Base-by-base conservation (phyloP, 2,113 vertebrate genomes). In the Cyprinus carpio region DNA sequence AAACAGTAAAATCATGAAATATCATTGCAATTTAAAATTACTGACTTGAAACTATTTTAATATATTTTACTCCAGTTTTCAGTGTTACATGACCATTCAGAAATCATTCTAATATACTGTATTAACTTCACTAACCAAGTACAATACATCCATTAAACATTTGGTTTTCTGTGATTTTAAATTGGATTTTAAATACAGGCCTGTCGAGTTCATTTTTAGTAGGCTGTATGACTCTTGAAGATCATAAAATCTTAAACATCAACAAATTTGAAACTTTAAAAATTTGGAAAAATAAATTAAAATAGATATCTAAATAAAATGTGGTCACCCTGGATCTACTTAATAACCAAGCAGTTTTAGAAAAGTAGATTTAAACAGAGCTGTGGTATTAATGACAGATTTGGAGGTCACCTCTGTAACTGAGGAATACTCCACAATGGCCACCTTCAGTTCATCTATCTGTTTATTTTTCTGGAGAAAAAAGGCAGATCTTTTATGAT, bases 401-500 rank as follows among this genome's bases (percentile, higher is more conserved):
- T 2, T 27, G 29, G 43, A 89, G 9, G 72, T 65, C 93, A 97
- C 97, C 96, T 99, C 96, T 46, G 96, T 95, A 74, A 96, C 51
- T 0, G 93, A 93, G 3, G 93, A 93, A 15, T 95, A 96, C 88
- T 99, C 97, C 87, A 88, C 90, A 67, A 98, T 78, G 0, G 94
- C 91, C 79, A 92, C 84, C 82, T 95, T 94, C 46, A 98, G 93
- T 54, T 98, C 96, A 79, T 96, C 92, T 40, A 96, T 95, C 78
- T 93, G 93, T 82, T 93, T 89, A 69, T 92, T 91, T 86, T 94
- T 98, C 97, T 99, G 94, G 54, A 92, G 75, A 81, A 78, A 72
- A 60, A 6, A 80, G 7, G 20, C 64, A 83, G 9, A 49, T 16
- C 51, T 8, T 12, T 34, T 58, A 67, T 49, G 49, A 37, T n/a